Base-by-base conservation (phyloP, 2,113 vertebrate species). In the Cacatua alba region DNA sequence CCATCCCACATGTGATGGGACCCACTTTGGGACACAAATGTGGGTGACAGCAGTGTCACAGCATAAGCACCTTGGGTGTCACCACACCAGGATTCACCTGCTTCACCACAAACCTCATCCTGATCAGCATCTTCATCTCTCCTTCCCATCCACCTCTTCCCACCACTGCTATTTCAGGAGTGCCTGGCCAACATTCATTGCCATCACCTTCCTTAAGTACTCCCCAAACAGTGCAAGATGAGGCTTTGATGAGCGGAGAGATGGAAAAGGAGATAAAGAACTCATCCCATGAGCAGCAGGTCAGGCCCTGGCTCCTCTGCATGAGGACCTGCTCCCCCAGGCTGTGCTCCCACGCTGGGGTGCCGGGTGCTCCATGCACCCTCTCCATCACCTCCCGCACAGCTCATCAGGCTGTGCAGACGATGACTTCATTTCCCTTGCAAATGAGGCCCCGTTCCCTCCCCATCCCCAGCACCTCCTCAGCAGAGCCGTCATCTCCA, bases 361-460 rank as follows among this genome's bases (percentile, higher is more conserved):
- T 43, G 35, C 59, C 6, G 84, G n/a, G 44, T 60, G 84, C 41
- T 83, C 46, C 48, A 9, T 28, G 26, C 79, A 12, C 37, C 48
- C 28, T 0, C 48, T 31, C 59, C 82, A 53, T 49, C 77, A 70
- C 77, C 71, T 68, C 69, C 63, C 4, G 4, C 43, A 2, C 62
- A 74, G 88, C 94, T 97, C 91, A 95, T 95, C 95, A 95, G 70
- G 81, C 85, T 92, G 86, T 23, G 11, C 72, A 23, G 90, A 68
- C 5, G 44, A 62, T 95, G 92, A 91, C 92, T 95, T 93, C 77
- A 98, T 98, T 97, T 97, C 91, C 97, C 94, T 98, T 98, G 97
- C 96, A 98, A 97, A 98, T 97, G 95, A 97, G 64, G 80, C 64
- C 39, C 26, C 11, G 0, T 59, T 86, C 41, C 44, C 88, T 90